Base-by-base conservation (phyloP, 2,113 vertebrate species). In the Pagrus major region DNA sequence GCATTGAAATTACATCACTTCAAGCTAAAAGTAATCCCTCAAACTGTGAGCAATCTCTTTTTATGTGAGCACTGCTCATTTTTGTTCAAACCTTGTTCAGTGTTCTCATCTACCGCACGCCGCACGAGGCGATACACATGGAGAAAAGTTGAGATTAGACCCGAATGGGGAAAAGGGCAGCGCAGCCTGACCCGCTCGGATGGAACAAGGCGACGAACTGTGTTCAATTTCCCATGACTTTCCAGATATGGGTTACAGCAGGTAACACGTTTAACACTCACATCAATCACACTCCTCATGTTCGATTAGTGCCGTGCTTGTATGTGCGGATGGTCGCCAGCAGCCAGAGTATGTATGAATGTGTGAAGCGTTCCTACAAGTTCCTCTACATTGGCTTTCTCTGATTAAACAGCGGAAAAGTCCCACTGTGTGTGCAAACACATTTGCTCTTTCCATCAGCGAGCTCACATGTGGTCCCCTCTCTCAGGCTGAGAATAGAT, bases 141-240 rank as follows among this genome's bases (percentile, higher is more conserved):
- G 31, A 75, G 41, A 52, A 59, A 61, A 41, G 78, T 42, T 46
- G 52, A 73, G 78, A 84, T 90, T 76, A 76, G 61, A 88, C 46
- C 49, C 59, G 73, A 58, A 76, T 21, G 47, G 29, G 29, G 68
- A 4, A 20, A 35, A 42, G 86, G 73, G 61, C 84, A 61, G 60
- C 10, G 2, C 52, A 65, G 80, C 76, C 67, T 81, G 86, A 77
- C 84, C 84, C 68, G 54, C 35, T 54, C 37, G 66, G 59, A 87
- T 85, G 78, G 76, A 86, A 75, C 78, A 81, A 78, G 80, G 63
- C 7, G 12, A 42, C 9, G 2, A 39, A 71, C 75, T 25, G 60
- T 78, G 74, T 87, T 82, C 85, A 86, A 80, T 91, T 77, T 89
- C 71, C 85, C 29, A 23, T 83, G 72, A 77, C 78, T 79, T 85